Conservation (phyloP, 2,113 vertebrate species). For the Eleginops maclovinus region DNA sequence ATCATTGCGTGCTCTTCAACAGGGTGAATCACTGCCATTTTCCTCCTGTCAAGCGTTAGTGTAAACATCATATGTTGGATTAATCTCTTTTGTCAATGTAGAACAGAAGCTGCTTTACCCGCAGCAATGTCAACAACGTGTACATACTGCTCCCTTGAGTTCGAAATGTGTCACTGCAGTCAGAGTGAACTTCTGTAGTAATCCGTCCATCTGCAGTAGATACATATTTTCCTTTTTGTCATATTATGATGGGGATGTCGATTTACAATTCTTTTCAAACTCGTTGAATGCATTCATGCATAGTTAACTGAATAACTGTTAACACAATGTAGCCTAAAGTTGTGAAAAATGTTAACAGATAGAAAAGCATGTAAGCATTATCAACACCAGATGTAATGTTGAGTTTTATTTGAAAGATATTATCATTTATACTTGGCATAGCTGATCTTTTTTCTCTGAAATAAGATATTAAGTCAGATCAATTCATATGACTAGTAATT, state of each 20-base stretch:
- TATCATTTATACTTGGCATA: background rate
- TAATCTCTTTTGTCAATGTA: constrained; percentile 36
- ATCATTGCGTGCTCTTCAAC: constrained; percentile 44
- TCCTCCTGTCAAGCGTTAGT: constrained; percentile 46
- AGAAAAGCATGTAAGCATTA: background rate
- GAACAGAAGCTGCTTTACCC: background rate
- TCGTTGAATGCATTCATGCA: background rate
- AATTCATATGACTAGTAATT: background rate
- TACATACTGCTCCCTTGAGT: constrained; percentile 66
- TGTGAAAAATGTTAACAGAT: background rate
- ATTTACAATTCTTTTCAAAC: background rate
- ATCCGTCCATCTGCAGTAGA: background rate
- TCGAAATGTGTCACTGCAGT: constrained; percentile 20
- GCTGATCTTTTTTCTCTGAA: background rate
- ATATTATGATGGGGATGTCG: background rate
- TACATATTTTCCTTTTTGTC: background rate
- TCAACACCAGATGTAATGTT: background rate
- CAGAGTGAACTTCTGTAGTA: background rate
- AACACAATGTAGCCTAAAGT: background rate
- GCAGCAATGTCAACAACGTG: constrained; percentile 5
- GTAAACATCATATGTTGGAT: constrained; percentile 56
- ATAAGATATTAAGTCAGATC: background rate
- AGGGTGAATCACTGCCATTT: constrained; percentile 53
- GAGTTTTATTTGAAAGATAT: background rate
- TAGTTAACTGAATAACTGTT: background rate